These are phyloP conservation scores for Pseudococcus jackbeardsleyi DNA, from an alignment of 2,888 invertebrate species.

Conservation along the genomic window DNA sequence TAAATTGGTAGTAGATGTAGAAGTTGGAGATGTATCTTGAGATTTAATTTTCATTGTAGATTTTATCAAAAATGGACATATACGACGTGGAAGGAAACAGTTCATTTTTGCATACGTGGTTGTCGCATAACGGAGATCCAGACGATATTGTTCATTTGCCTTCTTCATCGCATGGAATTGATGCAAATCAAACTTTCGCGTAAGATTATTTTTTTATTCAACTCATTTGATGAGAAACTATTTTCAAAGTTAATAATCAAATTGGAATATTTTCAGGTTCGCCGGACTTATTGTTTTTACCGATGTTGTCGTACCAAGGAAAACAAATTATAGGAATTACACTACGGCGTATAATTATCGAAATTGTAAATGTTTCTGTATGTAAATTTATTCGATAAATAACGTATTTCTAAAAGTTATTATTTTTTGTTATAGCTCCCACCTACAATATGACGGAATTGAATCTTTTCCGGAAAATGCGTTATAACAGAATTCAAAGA, in stretches of 20 bases:
- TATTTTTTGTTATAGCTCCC: conserved; percentile 71
- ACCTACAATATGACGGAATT: conserved; percentile 79
- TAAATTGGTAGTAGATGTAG: neutral
- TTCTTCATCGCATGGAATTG: conserved; percentile 90
- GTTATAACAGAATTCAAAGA: conserved; percentile 89
- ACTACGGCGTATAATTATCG: conserved; percentile 84
- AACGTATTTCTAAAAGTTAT: neutral
- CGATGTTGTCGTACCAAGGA: conserved; percentile 83
- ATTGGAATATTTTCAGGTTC: conserved; percentile 69
- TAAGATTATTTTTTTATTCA: conserved; percentile 70
- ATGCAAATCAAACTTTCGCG: conserved; percentile 94
- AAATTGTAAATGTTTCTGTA: conserved; percentile 72
- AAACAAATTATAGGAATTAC: conserved; percentile 79
- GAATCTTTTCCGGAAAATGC: conserved; percentile 81
- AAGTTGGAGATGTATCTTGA: neutral
- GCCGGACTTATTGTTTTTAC: conserved; percentile 91
- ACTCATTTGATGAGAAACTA: neutral
- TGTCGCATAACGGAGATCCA: conserved; percentile 86
- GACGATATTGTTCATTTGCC: conserved; percentile 90
- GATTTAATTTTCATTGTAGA: conserved; percentile 70
- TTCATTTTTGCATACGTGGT: conserved; percentile 86
- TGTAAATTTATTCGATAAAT: neutral
- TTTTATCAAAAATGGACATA: conserved; percentile 87
- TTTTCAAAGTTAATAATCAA: neutral
- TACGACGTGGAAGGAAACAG: conserved; percentile 90